A percentile compares a stretch with the other conserved stretches of the same genome.
Evolutionary conservation across 1,140 invertebrate genomes (phyloP).

Genomic region (Sarcophaga bullata): DNA sequence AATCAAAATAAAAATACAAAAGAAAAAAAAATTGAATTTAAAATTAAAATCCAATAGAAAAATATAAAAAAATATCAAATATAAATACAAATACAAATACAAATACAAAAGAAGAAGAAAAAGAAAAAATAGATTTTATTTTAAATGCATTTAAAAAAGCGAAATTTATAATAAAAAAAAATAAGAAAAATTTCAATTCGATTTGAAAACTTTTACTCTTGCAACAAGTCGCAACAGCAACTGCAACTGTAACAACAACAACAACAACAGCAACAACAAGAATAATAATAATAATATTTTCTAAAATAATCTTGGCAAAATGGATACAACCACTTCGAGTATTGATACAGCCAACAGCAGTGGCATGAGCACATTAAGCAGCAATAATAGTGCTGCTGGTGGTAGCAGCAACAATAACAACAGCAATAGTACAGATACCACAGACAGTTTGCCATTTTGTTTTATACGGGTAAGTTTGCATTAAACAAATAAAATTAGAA

Average conservation of each 20-base stretch:
- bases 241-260: neutral
- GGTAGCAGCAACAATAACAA: neutral
- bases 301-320: neutral
- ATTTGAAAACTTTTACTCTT: conserved; percentile 6
- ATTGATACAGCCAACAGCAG: conserved; percentile 38
- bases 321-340: conserved; percentile 39
- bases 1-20: neutral
- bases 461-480: conserved; percentile 39
- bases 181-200: too few species aligned
- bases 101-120: too few species aligned
- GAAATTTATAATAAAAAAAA: neutral
- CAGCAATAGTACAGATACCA: conserved; percentile 14
- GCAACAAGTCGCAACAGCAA: neutral
- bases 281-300: neutral
- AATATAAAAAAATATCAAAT: too few species aligned
- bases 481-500: too few species aligned
- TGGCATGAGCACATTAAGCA: conserved; percentile 5
- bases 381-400: neutral
- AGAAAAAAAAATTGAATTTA: neutral
- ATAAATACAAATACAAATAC: neutral
- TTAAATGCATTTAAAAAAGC: conserved; percentile 7
- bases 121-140: neutral
- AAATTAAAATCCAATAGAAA: neutral
- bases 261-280: neutral
- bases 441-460: conserved; percentile 38